Base-by-base conservation (phyloP, 2,113 vertebrate species). In the Chionodraco myersi region DNA sequence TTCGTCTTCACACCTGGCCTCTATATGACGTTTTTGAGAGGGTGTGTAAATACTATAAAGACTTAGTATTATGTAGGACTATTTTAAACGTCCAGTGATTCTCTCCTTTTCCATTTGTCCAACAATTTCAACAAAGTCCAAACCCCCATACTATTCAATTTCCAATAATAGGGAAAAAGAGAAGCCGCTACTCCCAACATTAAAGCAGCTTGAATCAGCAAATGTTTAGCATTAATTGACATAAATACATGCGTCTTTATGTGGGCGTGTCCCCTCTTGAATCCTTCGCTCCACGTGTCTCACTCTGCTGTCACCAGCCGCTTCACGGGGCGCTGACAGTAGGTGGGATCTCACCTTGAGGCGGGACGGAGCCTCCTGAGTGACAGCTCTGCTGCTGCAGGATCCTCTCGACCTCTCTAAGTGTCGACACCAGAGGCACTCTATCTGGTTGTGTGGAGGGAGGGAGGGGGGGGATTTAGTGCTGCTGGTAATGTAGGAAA, bases 281-380 rank as follows among this genome's bases (percentile, higher is more conserved):
- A 54, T 56, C 69, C 23, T 30, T 63, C 21, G 36, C n/a, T 88
- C 68, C 34, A 7, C 47, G 11, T 64, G 68, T 84, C 79, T 86
- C 52, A 1, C 56, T 66, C 80, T 77, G 83, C 87, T 89, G 89
- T 92, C 90, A 81, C 67, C 79, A 72, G 61, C 61, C 63, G 69
- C 90, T 91, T 83, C 74, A 81, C 45, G 61, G 79, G 77, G 60
- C 71, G 41, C 87, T 77, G 90, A 89, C 77, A 74, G 72, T 84
- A 84, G 78, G 83, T 84, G 56, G 88, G 77, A 86, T 83, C 88
- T 94, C 91, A 94, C 94, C 93, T 94, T 91, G 89, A 90, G 86
- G 90, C 88, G 81, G 75, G 77, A 79, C 3, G 72, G 85, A 89
- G 89, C 66, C 88, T 84, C 73, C 77, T 92, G 92, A 95, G 79